Percentiles rank a stretch among this genome's conserved stretches.
Evolutionary conservation across 2,888 invertebrate species (phyloP).

Genomic region (Lochmaea crataegi): DNA sequence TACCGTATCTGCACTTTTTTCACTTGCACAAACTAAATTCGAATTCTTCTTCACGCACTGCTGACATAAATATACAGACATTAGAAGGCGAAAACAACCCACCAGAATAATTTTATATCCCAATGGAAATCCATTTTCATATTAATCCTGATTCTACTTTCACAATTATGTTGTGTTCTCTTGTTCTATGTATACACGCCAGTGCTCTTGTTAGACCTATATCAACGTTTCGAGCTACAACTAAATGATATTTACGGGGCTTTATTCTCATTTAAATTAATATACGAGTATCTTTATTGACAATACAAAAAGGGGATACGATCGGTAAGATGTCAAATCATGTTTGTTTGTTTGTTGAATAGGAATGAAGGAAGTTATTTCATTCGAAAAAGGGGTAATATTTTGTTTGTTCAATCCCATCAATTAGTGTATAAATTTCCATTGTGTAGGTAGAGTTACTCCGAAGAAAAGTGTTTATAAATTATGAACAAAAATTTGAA

Average conservation of each 20-base stretch:
- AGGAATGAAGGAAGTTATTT: not conserved
- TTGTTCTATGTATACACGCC: constrained; percentile 6
- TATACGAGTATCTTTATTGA: not conserved
- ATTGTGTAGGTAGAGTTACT: not conserved
- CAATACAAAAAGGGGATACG: not conserved
- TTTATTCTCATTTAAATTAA: constrained; percentile 8
- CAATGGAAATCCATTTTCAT: constrained; percentile 12
- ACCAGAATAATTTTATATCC: not conserved
- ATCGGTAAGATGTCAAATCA: not conserved
- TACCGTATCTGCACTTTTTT: too few species aligned
- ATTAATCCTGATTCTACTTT: constrained; percentile 11
- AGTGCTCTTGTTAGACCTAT: constrained; percentile 9
- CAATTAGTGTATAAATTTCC: not conserved
- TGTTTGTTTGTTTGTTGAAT: not conserved
- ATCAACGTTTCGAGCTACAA: constrained; percentile 6
- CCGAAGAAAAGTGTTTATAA: not conserved
- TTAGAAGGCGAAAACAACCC: not conserved
- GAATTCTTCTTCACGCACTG: too few species aligned
- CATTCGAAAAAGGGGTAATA: not conserved
- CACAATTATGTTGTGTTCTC: constrained; percentile 12
- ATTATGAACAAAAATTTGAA: too few species aligned
- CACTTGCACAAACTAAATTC: too few species aligned
- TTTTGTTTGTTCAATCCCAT: not conserved
- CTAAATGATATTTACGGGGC: constrained; percentile 12
- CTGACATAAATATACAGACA: too few species aligned